Percentiles rank a stretch among this genome's conserved stretches.
Evolutionary conservation across 2,797 vertebrate genomes (phyloP).

Genomic region (Takifugu ocellatus): DNA sequence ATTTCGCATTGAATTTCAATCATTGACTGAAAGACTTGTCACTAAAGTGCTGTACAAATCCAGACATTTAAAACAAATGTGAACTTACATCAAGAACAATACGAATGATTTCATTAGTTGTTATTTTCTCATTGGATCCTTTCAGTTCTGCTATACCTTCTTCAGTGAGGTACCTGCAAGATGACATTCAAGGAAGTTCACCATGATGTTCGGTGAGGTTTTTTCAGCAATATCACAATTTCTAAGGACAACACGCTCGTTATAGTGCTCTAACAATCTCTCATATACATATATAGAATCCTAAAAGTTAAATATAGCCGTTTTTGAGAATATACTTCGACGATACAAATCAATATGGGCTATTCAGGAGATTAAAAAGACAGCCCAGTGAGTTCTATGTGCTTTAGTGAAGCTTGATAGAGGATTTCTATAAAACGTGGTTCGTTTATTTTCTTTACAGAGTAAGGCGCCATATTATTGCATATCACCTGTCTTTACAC

Average conservation of each 20-base stretch:
- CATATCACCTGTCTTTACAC: too few relatives aligned
- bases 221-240: not conserved
- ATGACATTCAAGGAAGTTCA: conserved; percentile 10
- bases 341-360: too few relatives aligned
- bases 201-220: not conserved
- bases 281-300: too few relatives aligned
- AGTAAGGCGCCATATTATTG: too few relatives aligned
- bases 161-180: conserved; percentile 89
- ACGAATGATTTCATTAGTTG: conserved; percentile 82
- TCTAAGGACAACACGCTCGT: not conserved
- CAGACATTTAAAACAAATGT: not conserved
- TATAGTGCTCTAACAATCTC: too few relatives aligned
- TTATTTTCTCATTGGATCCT: conserved; percentile 83
- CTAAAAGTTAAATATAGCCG: too few relatives aligned
- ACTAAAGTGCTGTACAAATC: not conserved
- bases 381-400: too few relatives aligned
- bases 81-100: conserved; percentile 93
- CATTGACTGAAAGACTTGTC: not conserved
- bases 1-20: not conserved
- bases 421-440: too few relatives aligned
- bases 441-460: too few relatives aligned
- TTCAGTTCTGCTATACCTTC: conserved; percentile 90
- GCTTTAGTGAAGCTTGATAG: too few relatives aligned
- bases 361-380: too few relatives aligned
- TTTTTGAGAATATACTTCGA: too few relatives aligned